Conservation (phyloP, 2,888 invertebrate genomes). For the Agrenia bidenticulata region DNA sequence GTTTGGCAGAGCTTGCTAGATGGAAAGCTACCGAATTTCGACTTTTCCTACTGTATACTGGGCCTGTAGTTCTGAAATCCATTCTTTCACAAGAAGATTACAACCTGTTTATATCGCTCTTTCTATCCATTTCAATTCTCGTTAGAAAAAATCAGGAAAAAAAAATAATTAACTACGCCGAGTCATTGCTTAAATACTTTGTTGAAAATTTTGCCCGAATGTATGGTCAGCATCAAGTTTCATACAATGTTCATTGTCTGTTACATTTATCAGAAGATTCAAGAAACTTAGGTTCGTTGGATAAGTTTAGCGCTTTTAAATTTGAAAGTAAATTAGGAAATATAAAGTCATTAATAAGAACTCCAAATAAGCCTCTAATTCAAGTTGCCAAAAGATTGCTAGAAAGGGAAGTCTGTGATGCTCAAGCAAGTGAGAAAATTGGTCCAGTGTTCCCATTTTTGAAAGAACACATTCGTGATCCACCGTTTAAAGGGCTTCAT, state of each 20-base stretch:
- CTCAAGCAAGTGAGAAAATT: no score
- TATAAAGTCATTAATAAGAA: constrained; percentile 37
- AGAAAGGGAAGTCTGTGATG: background rate
- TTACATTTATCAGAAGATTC: constrained; percentile 55
- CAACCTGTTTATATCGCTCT: constrained; percentile 16
- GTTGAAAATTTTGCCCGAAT: constrained; percentile 52
- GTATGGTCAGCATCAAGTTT: constrained; percentile 54
- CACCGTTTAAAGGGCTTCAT: no score
- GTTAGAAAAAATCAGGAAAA: background rate
- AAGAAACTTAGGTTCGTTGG: constrained; percentile 53
- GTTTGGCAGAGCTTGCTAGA: constrained; percentile 42
- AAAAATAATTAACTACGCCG: constrained; percentile 46
- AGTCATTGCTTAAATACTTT: constrained; percentile 51
- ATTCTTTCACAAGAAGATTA: constrained; percentile 32
- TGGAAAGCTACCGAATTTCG: constrained; percentile 54
- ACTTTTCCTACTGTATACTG: constrained; percentile 50
- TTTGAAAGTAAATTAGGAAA: constrained; percentile 55
- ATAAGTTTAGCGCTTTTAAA: constrained; percentile 54
- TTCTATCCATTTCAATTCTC: constrained; percentile 22
- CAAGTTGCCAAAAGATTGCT: constrained; percentile 19
- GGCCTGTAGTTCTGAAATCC: constrained; percentile 44
- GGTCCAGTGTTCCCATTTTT: no score
- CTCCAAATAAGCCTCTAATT: constrained; percentile 12
- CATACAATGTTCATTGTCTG: constrained; percentile 56
- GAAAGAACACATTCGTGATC: no score